A percentile compares a stretch with the other conserved stretches of the same genome.
These are phyloP conservation scores for Diorhabda carinulata DNA, from an alignment of 1,140 invertebrate species.

Conservation along the genomic window DNA sequence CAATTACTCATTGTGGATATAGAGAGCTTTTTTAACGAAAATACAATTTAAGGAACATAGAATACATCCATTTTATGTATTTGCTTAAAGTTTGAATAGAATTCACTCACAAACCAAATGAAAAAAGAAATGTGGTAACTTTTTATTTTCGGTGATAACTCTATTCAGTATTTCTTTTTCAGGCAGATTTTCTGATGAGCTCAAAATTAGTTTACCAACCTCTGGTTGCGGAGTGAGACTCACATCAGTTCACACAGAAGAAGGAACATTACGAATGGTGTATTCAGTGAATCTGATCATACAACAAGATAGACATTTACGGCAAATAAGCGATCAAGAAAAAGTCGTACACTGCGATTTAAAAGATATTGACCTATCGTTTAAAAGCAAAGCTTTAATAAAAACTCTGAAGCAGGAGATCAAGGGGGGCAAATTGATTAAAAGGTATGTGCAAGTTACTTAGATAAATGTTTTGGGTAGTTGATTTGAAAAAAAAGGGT, in stretches of 20 bases:
- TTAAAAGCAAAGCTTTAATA: slow-evolving; percentile 38
- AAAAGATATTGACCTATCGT: slow-evolving; percentile 35
- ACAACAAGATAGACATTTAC: slow-evolving; percentile 66
- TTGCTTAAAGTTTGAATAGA: no score
- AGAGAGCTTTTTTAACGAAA: no score
- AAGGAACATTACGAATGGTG: slow-evolving; percentile 50
- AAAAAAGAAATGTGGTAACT: background rate
- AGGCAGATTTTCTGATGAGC: slow-evolving; percentile 48
- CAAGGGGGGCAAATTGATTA: slow-evolving; percentile 21
- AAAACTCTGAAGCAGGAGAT: slow-evolving; percentile 35
- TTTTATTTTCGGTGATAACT: background rate
- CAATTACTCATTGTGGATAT: no score
- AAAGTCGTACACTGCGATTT: slow-evolving; percentile 55
- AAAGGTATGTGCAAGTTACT: slow-evolving; percentile 25
- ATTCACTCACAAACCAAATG: no score
- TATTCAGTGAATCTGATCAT: slow-evolving; percentile 63
- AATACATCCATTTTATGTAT: no score
- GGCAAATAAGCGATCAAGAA: slow-evolving; percentile 66
- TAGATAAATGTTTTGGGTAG: slow-evolving; percentile 2
- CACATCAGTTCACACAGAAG: slow-evolving; percentile 48
- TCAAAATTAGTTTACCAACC: slow-evolving; percentile 58
- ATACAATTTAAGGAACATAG: no score
- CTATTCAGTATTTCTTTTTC: slow-evolving; percentile 4
- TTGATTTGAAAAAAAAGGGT: no score
- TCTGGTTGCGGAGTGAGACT: slow-evolving; percentile 63